phyloP scores from a whole-genome alignment of 2,888 invertebrate species.

The Patella caerulea region DNA sequence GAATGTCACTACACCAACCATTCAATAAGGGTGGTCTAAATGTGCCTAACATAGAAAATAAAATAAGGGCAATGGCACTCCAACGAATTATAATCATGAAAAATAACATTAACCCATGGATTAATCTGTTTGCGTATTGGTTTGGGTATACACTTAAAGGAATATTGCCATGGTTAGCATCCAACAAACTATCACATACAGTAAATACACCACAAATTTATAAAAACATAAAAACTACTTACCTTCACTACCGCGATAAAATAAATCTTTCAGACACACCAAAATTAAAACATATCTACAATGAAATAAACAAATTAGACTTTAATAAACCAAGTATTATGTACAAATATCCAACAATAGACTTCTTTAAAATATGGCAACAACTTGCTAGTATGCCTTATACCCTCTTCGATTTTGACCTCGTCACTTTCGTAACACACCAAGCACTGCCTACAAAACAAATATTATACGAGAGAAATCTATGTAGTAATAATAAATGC shows the following conservation, averaged over 20 bases:
- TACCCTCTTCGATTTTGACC: not conserved
- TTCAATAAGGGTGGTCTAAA: not conserved
- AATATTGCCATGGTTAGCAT: not conserved
- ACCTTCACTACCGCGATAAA: not conserved
- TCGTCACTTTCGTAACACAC: not conserved
- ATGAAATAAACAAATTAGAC: not conserved
- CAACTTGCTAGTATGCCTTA: no score
- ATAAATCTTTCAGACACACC: not conserved
- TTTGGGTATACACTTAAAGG: not conserved
- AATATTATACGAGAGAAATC: not conserved
- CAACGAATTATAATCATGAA: no score
- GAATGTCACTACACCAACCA: not conserved
- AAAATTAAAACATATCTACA: not conserved
- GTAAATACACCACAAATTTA: no score
- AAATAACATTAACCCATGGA: not conserved
- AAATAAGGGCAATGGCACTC: not conserved
- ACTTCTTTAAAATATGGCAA: no score
- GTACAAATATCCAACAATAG: no score
- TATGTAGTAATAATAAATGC: not conserved
- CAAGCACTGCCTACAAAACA: conserved; percentile 1
- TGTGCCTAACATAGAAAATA: not conserved
- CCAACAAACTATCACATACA: no score
- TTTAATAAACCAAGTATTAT: no score
- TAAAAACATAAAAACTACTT: not conserved
- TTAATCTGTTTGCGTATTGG: not conserved